Conservation (phyloP, 1,140 invertebrate species). For the Papilio polyxenes region DNA sequence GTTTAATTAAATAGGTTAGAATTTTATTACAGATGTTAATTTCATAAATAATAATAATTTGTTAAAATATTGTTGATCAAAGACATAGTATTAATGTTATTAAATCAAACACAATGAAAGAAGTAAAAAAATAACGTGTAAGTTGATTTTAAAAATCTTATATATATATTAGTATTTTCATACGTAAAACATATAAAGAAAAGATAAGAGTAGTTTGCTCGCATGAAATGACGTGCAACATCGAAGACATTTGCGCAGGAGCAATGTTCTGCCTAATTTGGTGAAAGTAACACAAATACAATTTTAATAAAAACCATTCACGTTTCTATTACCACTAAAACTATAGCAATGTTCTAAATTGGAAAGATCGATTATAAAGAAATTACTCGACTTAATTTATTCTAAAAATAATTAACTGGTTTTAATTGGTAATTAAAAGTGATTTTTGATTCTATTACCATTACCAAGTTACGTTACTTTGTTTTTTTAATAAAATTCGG, state of each 20-base stretch:
- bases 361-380: neutral
- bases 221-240: neutral
- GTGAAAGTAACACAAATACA: slow-evolving; percentile 24
- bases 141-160: neutral
- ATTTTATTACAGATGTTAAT: neutral
- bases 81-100: too few species aligned
- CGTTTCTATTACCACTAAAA: neutral
- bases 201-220: neutral
- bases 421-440: neutral
- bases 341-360: neutral
- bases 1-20: neutral
- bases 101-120: too few species aligned
- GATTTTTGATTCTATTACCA: neutral
- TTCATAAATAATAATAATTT: too few species aligned
- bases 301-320: neutral
- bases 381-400: neutral
- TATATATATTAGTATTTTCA: neutral
- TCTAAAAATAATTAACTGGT: too few species aligned
- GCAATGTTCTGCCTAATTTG: neutral
- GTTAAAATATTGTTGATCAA: too few species aligned
- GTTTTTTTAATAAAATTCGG: too few species aligned
- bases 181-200: neutral
- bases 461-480: too few species aligned
- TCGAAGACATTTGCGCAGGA: neutral
- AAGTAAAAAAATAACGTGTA: too few species aligned